These are phyloP conservation scores for Aurelia aurita complex sp. Pacific DNA, from an alignment of 30 jellyfish, hydroid and myxozoan species.

Conservation along the genomic window DNA sequence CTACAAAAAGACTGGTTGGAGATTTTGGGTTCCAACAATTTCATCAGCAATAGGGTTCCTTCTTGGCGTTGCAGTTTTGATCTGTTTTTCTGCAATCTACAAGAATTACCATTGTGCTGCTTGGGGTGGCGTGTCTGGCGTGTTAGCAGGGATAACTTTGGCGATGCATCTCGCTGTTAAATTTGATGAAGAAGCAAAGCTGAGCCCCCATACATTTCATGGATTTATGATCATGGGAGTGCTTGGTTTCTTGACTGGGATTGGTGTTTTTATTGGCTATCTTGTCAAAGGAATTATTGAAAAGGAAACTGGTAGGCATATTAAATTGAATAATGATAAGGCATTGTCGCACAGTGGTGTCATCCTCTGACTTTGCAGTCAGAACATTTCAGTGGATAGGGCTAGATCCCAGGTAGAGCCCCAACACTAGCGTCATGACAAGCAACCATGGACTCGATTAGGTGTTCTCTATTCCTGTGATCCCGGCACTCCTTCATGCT, in stretches of 20 bases:
- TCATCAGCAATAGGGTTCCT: constrained; percentile 74
- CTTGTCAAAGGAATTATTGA: constrained; percentile 74
- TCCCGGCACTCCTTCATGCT: too few relatives aligned
- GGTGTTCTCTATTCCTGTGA: too few relatives aligned
- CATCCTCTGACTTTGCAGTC: too few relatives aligned
- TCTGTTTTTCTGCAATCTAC: constrained; percentile 60
- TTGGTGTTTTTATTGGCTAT: constrained; percentile 74
- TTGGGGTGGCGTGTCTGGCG: constrained; percentile 87
- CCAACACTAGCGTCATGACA: too few relatives aligned
- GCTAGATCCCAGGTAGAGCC: too few relatives aligned
- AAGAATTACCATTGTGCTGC: constrained; percentile 71
- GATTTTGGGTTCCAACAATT: constrained; percentile 66
- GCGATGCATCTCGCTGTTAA: constrained; percentile 81
- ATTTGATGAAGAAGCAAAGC: constrained; percentile 54
- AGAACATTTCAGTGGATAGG: too few relatives aligned
- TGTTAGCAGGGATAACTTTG: constrained; percentile 68
- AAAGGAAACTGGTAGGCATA: constrained; percentile 84
- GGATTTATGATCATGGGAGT: constrained; percentile 57
- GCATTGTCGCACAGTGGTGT: too few relatives aligned
- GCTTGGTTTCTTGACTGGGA: constrained; percentile 69
- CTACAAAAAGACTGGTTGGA: constrained; percentile 75
- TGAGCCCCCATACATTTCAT: constrained; percentile 43
- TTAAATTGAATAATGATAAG: too few relatives aligned
- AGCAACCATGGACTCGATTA: too few relatives aligned
- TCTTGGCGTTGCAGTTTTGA: constrained; percentile 55